Base-by-base conservation (phyloP, 1,140 invertebrate genomes). In the Ectropis grisescens region DNA sequence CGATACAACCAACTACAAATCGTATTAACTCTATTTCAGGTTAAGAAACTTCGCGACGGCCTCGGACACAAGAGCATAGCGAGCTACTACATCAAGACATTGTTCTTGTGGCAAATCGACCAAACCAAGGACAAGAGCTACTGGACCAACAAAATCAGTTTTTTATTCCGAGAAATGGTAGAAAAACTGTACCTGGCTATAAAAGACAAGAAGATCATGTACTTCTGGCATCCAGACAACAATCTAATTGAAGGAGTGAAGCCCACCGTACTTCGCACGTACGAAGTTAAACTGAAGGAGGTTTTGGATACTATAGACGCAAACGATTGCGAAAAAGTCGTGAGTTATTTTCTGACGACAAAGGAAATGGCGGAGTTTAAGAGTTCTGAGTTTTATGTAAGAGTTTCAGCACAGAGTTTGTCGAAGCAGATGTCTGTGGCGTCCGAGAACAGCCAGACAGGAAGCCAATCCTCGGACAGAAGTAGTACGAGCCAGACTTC, bases 31-130 rank as follows among this genome's bases (percentile, higher is more conserved):
- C n/a, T n/a, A n/a, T n/a, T n/a, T n/a, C 39, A 76, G 71, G 47
- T 81, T n/a, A 70, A 84, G 52, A 83, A 83, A 48, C 35, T 85
- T 9, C 59, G 83, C 2, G 82, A 83, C 39, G 47, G 59, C 0
- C 36, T 72, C 1, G 47, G 67, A 9, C 67, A 84, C 48, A 59
- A 61, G 13, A 37, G 43, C 1, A 82, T 84, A 10, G 80, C 83
- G 0, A 85, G 83, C 37, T 85, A 85, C 40, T 85, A 80, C 41
- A 83, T 85, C 14, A 85, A 85, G 47, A 84, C 84, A 2, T 41
- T 84, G 0, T 82, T 84, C 41, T 45, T 85, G 3, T 82, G 75
- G 78, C 66, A 74, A 47, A 48, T 83, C 1, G 41, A 59, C 37
- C 44, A 74, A 14, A 48, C 45, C 2, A 41, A 52, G 10, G 57